Base-by-base conservation (phyloP, 1,140 invertebrate genomes). In the Caenorhabditis tropicalis region DNA sequence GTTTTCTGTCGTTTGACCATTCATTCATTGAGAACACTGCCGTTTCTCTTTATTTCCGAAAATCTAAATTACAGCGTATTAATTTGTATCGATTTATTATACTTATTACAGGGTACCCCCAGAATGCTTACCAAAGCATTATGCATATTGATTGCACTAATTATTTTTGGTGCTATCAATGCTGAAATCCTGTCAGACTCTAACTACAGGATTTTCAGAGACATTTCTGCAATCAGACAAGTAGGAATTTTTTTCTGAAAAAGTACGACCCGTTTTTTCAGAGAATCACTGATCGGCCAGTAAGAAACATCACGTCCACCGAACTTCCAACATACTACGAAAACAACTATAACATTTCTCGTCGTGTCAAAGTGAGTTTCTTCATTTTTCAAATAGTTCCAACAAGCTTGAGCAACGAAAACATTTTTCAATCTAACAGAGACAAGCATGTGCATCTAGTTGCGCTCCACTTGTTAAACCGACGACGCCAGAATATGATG, bases 1-100 rank as follows among this genome's bases (percentile, higher is more conserved):
- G 65, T 74, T 74, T 74, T 29, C 65, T 43, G 65, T 74, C 65
- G 33, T 39, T 74, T 74, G 65, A 74, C 65, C 65, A 74, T 74
- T 74, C 29, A n/a, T 10, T 21, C 19, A 10, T 4, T 65, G 7
- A 16, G 43, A 51, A 51, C 48, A 51, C 48, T 19, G 48, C 15
- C 10, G n/a, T 15, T 27, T 56, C 27, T 9, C n/a, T 27, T n/a
- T 27, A 15, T 24, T 24, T 27, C 24, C 5, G 49, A 0, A 0
- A n/a, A n/a, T n/a, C n/a, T n/a, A n/a, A n/a, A n/a, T n/a, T n/a
- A n/a, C n/a, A n/a, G n/a, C n/a, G n/a, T n/a, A n/a, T n/a, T n/a
- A n/a, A n/a, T n/a, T n/a, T n/a, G n/a, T n/a, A n/a, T 51, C 19
- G 21, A n/a, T 51, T 51, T 19, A 51, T 1, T 19, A 6, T n/a